Percentiles rank a stretch among this genome's conserved stretches.
Conservation (phyloP, 2,888 invertebrate genomes). For the Meta bourneti region DNA sequence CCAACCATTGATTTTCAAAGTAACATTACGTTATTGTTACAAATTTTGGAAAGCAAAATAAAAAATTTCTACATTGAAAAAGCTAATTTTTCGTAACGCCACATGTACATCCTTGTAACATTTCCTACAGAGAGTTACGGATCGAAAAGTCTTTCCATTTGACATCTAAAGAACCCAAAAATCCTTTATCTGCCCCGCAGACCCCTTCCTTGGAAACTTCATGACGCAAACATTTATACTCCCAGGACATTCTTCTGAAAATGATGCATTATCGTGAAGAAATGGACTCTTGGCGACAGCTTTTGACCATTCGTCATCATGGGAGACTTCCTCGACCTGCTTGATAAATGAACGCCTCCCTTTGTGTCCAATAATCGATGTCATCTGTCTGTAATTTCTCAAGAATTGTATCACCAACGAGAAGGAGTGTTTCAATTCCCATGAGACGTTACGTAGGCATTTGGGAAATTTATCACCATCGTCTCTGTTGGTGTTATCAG, state of each 20-base stretch:
- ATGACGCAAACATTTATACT: background rate
- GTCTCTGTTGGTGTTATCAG: background rate
- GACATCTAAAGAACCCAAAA: background rate
- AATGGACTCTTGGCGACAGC: constrained; percentile 6
- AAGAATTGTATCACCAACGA: background rate
- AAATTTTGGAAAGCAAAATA: too few species aligned
- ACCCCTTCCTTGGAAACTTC: background rate
- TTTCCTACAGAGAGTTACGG: too few species aligned
- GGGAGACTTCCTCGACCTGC: background rate
- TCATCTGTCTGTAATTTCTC: constrained; percentile 27
- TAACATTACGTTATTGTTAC: too few species aligned
- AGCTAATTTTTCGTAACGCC: too few species aligned
- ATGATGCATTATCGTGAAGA: background rate
- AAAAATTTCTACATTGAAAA: too few species aligned
- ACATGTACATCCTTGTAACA: too few species aligned
- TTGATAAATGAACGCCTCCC: constrained; percentile 29
- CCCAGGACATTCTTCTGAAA: constrained; percentile 1
- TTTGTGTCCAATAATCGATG: constrained; percentile 40
- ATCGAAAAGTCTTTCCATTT: too few species aligned
- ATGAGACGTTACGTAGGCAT: background rate
- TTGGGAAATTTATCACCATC: constrained; percentile 3
- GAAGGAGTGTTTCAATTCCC: background rate
- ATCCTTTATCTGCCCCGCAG: background rate
- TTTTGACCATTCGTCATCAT: constrained; percentile 4
- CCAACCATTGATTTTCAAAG: too few species aligned